Evolutionary conservation across 2,113 vertebrate genomes (phyloP), one percentile per base, ranked within the genome.

Genomic region (Cyanistes caeruleus): DNA sequence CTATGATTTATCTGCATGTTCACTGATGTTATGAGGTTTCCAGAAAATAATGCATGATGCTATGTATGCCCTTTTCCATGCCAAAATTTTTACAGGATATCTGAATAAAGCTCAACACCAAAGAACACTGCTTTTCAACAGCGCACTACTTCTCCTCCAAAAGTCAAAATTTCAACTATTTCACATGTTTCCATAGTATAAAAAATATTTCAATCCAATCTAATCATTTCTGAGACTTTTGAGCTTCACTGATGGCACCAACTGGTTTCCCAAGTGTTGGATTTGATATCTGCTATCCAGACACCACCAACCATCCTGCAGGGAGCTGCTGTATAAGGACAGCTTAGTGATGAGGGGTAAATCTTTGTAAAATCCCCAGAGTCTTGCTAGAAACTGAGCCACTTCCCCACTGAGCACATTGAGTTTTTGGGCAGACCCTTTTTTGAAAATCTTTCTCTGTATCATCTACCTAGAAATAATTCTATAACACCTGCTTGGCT

Each of bases 1-100:
- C 52, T 86, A 87, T 91, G 37, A 85, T 80, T 87, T 84, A 79
- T 77, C 13, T 83, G 23, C 55, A 80, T 62, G 95, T 96, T 90
- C 41, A 67, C 43, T 83, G 55, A 59, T 13, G 5, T 73, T 37
- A 76, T 56, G 17, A 83, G 35, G 30, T 77, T 90, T 69, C 65
- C 55, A 77, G 43, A 58, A 91, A 80, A 70, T 37, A 80, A 23
- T 33, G 3, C 41, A 73, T 33, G 20, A 73, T 46, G 87, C 46
- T 83, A 1, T 10, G 6, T 59, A 53, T 58, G 44, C 25, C 15
- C 5, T 85, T 77, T 63, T 41, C 35, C 43, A 60, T 65, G n/a
- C 15, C 44, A 46, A 39, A 84, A 79, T 27, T 59, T 73, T 37
- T 55, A 77, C 13, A 31, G 33, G 13, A 22, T 60, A 39, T 79